Base-by-base conservation (phyloP, 2,888 invertebrate species). In the Ernsta delagoae region DNA sequence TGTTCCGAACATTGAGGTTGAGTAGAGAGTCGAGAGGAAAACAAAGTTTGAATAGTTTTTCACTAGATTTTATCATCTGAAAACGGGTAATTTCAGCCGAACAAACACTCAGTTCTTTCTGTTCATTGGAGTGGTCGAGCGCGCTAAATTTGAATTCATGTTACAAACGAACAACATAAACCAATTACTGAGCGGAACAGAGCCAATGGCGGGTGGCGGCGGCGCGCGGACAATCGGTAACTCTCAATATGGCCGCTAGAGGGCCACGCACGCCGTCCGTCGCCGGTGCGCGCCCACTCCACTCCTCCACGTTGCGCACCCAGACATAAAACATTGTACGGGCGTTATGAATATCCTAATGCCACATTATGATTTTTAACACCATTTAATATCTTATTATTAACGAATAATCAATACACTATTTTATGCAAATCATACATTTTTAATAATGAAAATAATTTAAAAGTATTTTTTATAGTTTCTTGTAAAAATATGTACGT, bases 111-210 rank as follows among this genome's bases (percentile, higher is more conserved):
- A 75, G 78, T 81, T 84, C 81, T 83, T 81, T 84, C 80, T 83
- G 83, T 87, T 84, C 82, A 83, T 83, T 85, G 78, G 81, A 83
- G 81, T 80, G 83, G 80, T 83, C 83, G 83, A 79, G 79, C 83
- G 84, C 92, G 90, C 88, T 89, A 92, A 92, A 92, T 92, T 92
- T 92, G 89, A 92, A 92, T 91, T 91, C 91, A 91, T 90, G 90
- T 85, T 90, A 88, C 89, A 88, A 90, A 89, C 88, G 81, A 85
- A 84, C 87, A 83, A 87, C 88, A 89, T 90, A 92, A 92, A 92
- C 90, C 90, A 92, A 92, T 92, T 92, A 91, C 87, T 81, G 82
- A 84, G 81, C 82, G 80, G 83, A 87, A 83, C 91, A 94, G 93
- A 92, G 91, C n/a, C n/a, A n/a, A n/a, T n/a, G n/a, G n/a, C n/a